Evolutionary conservation across 2,797 vertebrate species (phyloP).

Genomic region (Microtus obscurus): DNA sequence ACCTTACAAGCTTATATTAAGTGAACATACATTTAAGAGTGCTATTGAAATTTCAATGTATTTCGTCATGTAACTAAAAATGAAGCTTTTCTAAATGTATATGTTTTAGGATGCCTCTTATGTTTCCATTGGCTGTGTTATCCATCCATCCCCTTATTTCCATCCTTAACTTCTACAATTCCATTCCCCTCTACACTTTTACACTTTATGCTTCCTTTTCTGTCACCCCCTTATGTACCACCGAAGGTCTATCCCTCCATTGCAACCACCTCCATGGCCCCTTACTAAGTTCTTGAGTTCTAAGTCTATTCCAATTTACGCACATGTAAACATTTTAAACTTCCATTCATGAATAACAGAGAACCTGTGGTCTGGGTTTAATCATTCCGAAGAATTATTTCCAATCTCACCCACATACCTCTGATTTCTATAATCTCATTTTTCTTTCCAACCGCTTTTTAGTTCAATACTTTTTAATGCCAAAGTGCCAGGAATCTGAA

Average conservation of each 20-base stretch:
- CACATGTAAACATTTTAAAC: no score
- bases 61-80: constrained; percentile 68
- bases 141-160: no score
- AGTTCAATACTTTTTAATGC: neutral
- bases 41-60: constrained; percentile 59
- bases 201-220: neutral
- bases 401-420: neutral
- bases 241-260: neutral
- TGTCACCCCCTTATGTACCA: neutral
- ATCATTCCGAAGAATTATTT: neutral
- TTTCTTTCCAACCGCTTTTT: neutral
- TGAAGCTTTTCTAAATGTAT: neutral
- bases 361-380: neutral
- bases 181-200: no score
- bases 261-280: no score
- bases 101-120: neutral
- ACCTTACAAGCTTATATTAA: neutral
- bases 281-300: neutral
- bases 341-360: neutral
- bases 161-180: neutral
- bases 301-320: neutral
- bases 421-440: neutral
- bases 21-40: constrained; percentile 44
- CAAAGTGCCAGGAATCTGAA: neutral
- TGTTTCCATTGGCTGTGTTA: neutral